A percentile compares a stretch with the other conserved stretches of the same genome.
Evolutionary conservation across 1,140 invertebrate species (phyloP).

Genomic region (Antheraea pernyi): DNA sequence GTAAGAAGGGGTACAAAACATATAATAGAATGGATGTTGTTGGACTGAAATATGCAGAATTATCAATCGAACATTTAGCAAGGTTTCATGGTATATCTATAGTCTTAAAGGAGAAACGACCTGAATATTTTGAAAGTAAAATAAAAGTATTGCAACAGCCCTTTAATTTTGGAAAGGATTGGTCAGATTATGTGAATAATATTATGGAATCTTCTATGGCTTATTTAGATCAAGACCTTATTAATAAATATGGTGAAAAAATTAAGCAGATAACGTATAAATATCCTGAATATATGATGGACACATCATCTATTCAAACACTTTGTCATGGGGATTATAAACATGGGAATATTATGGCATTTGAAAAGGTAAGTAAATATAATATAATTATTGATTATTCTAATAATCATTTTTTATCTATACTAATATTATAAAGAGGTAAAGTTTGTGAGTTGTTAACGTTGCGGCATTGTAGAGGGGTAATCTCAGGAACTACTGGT

Average conservation of each 20-base stretch:
- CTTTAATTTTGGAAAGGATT: conserved; percentile 43
- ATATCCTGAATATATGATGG: conserved; percentile 43
- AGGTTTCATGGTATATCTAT: conserved; percentile 34
- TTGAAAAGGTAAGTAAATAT: conserved; percentile 42
- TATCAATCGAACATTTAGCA: conserved; percentile 13
- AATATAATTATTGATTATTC: background rate
- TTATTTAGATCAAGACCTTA: conserved; percentile 35
- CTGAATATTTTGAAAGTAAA: conserved; percentile 28
- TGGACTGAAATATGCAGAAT: conserved; percentile 35
- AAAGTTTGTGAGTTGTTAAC: too few relatives aligned
- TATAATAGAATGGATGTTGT: conserved; percentile 29
- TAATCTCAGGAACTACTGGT: too few relatives aligned
- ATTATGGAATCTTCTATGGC: conserved; percentile 33
- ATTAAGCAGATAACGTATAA: conserved; percentile 33
- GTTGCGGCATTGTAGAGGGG: too few relatives aligned
- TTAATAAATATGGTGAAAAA: conserved; percentile 34
- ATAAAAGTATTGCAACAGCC: conserved; percentile 42
- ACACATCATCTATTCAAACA: conserved; percentile 26
- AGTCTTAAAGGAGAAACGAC: conserved; percentile 21
- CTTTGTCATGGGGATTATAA: conserved; percentile 59
- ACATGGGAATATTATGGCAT: conserved; percentile 51
- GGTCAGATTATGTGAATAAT: conserved; percentile 38
- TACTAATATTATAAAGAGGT: too few relatives aligned
- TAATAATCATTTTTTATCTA: background rate
- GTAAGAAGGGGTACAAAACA: conserved; percentile 35